Conservation (phyloP, 1,140 invertebrate genomes). For the Drosophila orosa region DNA sequence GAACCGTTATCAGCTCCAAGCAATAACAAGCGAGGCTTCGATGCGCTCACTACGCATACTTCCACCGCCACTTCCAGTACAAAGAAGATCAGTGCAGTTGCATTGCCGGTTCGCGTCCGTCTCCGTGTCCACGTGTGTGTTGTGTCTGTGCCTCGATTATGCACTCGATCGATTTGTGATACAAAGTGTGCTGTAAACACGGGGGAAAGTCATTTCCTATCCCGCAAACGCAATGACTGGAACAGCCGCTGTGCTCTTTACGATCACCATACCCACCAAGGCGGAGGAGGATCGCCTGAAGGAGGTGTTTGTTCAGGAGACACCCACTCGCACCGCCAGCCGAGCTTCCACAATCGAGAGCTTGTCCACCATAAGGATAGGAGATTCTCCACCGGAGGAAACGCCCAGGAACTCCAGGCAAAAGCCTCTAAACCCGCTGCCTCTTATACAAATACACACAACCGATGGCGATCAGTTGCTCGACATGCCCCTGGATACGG, state of each 20-base stretch:
- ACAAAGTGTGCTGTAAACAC: conserved; percentile 12
- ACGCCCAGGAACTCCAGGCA: not conserved
- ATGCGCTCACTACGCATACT: conserved; percentile 11
- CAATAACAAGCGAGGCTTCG: conserved; percentile 41
- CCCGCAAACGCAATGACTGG: conserved; percentile 45
- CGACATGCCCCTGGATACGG: conserved; percentile 60
- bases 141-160: conserved; percentile 23
- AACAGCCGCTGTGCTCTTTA: conserved; percentile 79
- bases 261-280: conserved; percentile 83
- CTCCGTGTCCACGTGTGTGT: conserved; percentile 24
- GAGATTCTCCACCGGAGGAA: not conserved
- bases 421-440: not conserved
- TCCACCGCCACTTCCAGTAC: conserved; percentile 44
- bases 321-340: not conserved
- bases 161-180: conserved; percentile 21
- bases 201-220: not conserved
- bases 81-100: conserved; percentile 63
- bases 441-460: conserved; percentile 34
- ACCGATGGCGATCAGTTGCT: conserved; percentile 30
- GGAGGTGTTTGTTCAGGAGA: conserved; percentile 26
- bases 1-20: conserved; percentile 52
- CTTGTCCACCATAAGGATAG: conserved; percentile 18
- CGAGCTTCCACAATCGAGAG: conserved; percentile 20
- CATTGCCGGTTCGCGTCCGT: conserved; percentile 17
- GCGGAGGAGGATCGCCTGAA: conserved; percentile 69